Conservation (phyloP, 2,797 vertebrate species). For the Simalia tracyae region DNA sequence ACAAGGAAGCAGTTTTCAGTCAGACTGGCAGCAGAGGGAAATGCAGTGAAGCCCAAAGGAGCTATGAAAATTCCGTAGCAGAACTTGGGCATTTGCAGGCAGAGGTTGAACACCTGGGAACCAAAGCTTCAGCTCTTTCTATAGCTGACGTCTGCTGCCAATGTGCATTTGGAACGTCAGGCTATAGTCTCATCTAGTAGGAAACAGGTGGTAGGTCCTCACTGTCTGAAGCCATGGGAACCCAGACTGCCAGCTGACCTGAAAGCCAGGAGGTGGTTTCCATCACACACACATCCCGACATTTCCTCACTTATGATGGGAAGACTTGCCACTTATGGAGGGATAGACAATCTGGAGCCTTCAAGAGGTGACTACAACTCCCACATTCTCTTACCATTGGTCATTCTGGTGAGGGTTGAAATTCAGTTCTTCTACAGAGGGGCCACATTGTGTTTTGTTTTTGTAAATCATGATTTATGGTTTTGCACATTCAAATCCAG, state of each 20-base stretch:
- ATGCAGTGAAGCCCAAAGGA: neutral
- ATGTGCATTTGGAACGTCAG: neutral
- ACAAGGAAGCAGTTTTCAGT: neutral
- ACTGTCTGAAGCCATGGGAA: neutral
- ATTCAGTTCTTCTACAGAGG: neutral
- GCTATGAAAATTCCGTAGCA: neutral
- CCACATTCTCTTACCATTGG: neutral
- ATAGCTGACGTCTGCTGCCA: neutral
- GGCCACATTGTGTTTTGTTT: neutral
- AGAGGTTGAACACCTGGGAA: neutral
- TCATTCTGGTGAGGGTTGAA: neutral
- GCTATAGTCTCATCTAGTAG: neutral
- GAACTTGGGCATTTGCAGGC: neutral
- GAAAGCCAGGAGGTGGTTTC: neutral
- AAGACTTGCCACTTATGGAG: neutral
- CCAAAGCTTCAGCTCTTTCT: neutral
- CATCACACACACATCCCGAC: neutral
- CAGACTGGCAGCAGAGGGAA: neutral
- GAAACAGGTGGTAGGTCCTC: neutral
- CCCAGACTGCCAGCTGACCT: too few species aligned
- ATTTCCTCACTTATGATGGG: neutral
- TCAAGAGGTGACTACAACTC: neutral
- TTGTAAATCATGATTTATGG: neutral
- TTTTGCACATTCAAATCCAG: neutral
- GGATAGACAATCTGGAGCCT: neutral